Conservation (phyloP, 2,113 vertebrate genomes). For the Fukomys damarensis region DNA sequence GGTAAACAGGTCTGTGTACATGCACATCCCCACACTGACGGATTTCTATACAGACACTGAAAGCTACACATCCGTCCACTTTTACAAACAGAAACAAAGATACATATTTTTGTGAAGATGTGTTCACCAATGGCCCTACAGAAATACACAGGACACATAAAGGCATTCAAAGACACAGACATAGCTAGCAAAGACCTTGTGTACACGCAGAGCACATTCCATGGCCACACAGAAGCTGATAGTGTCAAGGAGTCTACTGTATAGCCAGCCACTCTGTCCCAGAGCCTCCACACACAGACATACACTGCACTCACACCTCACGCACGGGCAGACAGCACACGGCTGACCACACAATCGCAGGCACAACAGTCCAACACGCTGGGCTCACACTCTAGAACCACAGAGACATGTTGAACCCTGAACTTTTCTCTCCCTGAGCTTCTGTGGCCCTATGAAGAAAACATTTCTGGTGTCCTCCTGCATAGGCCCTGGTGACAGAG, state of each 20-base stretch:
- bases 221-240: not conserved
- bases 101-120: not conserved
- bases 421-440: not conserved
- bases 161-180: not conserved
- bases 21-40: too few relatives aligned
- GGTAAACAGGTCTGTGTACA: not conserved
- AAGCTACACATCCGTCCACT: not conserved
- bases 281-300: not conserved
- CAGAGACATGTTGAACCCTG: not conserved
- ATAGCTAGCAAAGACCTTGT: not conserved
- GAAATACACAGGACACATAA: too few relatives aligned
- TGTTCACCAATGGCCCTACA: not conserved
- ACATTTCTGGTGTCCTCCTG: not conserved
- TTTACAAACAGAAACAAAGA: not conserved
- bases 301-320: too few relatives aligned
- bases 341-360: not conserved
- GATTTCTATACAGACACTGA: not conserved
- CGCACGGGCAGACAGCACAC: fast-evolving
- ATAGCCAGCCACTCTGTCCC: not conserved
- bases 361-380: fast-evolving
- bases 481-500: not conserved
- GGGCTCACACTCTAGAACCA: not conserved
- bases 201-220: not conserved
- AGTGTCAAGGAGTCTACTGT: not conserved
- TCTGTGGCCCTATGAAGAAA: not conserved